These are phyloP conservation scores for Phylloscopus whistleri DNA, from an alignment of 2,113 vertebrate species.

Conservation along the genomic window DNA sequence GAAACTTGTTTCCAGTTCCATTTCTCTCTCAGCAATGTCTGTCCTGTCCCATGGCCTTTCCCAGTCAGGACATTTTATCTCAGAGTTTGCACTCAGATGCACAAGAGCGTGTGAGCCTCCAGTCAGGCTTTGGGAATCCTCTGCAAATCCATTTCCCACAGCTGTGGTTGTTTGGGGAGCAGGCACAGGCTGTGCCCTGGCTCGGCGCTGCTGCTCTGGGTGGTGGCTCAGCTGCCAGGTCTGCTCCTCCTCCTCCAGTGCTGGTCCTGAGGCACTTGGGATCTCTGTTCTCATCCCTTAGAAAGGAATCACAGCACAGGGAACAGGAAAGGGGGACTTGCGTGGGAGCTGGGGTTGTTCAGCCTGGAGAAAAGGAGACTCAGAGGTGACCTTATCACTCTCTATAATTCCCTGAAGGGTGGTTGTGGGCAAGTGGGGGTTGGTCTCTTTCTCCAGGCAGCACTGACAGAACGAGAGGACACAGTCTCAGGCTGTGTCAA, in stretches of 20 bases:
- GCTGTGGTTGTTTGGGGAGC: neutral
- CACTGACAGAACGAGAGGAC: no score
- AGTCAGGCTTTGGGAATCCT: neutral
- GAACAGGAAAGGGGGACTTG: fast-evolving
- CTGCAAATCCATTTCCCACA: neutral
- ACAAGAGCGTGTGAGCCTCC: neutral
- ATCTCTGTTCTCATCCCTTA: neutral
- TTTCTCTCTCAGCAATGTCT: neutral
- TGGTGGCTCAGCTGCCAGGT: neutral
- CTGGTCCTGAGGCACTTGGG: neutral
- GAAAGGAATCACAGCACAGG: neutral
- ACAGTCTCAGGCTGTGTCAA: no score
- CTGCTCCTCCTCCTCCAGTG: neutral
- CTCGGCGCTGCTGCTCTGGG: neutral
- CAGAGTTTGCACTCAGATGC: neutral
- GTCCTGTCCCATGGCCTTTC: neutral
- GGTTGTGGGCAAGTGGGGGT: no score
- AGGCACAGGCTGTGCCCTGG: no score
- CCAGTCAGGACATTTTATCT: neutral
- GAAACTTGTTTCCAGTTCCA: neutral
- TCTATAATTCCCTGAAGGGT: no score
- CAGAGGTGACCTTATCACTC: no score
- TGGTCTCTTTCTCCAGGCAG: no score
- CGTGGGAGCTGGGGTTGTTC: neutral
- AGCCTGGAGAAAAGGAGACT: no score